phyloP scores from a whole-genome alignment of 2,888 invertebrate genomes.

The Xanthostigma xanthostigma region DNA sequence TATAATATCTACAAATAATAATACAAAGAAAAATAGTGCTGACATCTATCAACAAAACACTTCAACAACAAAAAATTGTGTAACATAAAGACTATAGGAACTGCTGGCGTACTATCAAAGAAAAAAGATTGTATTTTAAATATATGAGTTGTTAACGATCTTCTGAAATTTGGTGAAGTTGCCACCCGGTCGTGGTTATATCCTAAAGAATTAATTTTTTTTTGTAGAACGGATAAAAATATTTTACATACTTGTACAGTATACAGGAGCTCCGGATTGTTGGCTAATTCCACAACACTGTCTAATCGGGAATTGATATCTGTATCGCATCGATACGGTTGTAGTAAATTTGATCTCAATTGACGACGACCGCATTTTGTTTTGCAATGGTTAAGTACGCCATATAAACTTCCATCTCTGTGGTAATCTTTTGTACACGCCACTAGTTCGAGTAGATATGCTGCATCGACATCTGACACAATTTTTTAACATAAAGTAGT shows the following conservation, averaged over 20 bases:
- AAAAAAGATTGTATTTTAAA: too few relatives aligned
- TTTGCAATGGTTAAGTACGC: slow-evolving; percentile 49
- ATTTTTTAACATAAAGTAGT: not conserved
- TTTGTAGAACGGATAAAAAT: not conserved
- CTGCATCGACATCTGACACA: slow-evolving; percentile 61
- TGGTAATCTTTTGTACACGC: slow-evolving; percentile 22
- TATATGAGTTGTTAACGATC: too few relatives aligned
- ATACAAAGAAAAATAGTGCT: too few relatives aligned
- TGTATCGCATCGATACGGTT: slow-evolving; percentile 54
- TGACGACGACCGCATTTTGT: slow-evolving; percentile 63
- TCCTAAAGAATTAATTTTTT: too few relatives aligned
- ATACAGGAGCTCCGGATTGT: slow-evolving; percentile 45
- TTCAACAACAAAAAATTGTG: too few relatives aligned
- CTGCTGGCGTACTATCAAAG: too few relatives aligned
- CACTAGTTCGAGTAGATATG: slow-evolving; percentile 59
- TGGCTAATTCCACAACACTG: slow-evolving; percentile 61
- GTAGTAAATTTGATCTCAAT: slow-evolving; percentile 64
- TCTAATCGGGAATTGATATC: slow-evolving; percentile 55
- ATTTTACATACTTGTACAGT: slow-evolving; percentile 39
- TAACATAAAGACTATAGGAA: too few relatives aligned
- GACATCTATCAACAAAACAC: too few relatives aligned
- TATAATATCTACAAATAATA: too few relatives aligned
- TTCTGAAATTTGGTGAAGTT: too few relatives aligned
- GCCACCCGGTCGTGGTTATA: too few relatives aligned
- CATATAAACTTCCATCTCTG: slow-evolving; percentile 40